Conservation (phyloP, 2,113 vertebrate species). For the Pteruthius melanotis region DNA sequence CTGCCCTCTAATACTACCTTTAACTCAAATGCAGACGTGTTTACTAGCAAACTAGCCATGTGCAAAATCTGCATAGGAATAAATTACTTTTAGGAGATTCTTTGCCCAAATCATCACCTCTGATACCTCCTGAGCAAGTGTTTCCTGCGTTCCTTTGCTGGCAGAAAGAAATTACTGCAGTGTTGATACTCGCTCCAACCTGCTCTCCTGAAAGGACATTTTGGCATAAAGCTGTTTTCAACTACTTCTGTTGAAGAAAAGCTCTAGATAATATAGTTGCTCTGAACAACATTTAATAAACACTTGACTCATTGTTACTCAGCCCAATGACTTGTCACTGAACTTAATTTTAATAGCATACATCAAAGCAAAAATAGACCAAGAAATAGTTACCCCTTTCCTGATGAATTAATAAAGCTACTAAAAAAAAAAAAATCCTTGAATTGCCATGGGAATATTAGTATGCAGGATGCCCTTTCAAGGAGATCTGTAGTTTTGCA, state of each 20-base stretch:
- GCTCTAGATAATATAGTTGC: not conserved
- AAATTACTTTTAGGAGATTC: not conserved
- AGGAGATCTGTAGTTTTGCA: not conserved
- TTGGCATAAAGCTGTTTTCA: not conserved
- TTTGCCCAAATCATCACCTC: not conserved
- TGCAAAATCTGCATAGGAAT: not conserved
- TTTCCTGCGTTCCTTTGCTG: not conserved
- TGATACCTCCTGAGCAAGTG: not conserved
- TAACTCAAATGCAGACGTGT: not conserved
- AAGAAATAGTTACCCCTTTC: not conserved
- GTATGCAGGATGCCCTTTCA: not conserved
- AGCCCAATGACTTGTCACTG: not conserved
- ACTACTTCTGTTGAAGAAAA: not conserved
- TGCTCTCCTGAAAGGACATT: not conserved
- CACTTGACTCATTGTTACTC: constrained; percentile 5
- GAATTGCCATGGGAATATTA: not conserved
- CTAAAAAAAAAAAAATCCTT: not conserved
- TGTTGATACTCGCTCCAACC: not conserved
- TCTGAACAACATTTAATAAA: constrained; percentile 5
- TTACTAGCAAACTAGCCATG: not conserved
- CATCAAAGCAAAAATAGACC: not conserved
- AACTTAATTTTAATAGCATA: constrained; percentile 4
- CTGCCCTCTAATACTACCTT: not conserved
- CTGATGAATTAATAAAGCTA: constrained; percentile 9
- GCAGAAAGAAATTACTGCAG: not conserved